phyloP scores from a whole-genome alignment of 2,888 invertebrate species.

The Beris morrisii region DNA sequence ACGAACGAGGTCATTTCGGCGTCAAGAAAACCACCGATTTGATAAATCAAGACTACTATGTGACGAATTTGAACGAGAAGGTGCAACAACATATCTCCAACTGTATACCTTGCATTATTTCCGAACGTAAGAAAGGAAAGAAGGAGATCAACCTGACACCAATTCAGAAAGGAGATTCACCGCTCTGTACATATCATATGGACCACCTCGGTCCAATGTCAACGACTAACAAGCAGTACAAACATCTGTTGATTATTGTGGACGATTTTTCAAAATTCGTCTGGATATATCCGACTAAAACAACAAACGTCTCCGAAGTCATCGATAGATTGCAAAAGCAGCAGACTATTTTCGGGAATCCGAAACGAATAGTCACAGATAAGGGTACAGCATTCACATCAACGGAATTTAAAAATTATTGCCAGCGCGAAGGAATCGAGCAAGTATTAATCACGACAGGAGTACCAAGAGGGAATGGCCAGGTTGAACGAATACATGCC shows the following conservation, averaged over 20 bases:
- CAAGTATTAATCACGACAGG: constrained; percentile 14
- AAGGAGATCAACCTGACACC: constrained; percentile 45
- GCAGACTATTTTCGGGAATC: constrained; percentile 2
- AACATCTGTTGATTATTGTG: constrained; percentile 38
- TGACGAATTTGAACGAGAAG: constrained; percentile 7
- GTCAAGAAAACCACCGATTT: constrained; percentile 13
- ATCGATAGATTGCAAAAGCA: constrained; percentile 3
- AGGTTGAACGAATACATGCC: constrained; percentile 32
- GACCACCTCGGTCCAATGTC: constrained; percentile 19
- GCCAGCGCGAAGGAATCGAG: constrained; percentile 2
- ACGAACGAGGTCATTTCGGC: constrained; percentile 15
- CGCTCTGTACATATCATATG: constrained; percentile 44
- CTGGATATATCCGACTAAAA: constrained; percentile 44
- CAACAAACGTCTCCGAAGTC: constrained; percentile 8
- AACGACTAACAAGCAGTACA: constrained; percentile 9
- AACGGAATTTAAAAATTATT: constrained; percentile 12
- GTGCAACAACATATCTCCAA: constrained; percentile 1
- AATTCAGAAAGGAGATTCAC: constrained; percentile 44
- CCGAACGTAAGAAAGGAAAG: constrained; percentile 42
- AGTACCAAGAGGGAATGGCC: constrained; percentile 4
- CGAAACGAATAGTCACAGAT: constrained; percentile 1
- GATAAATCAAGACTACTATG: constrained; percentile 13
- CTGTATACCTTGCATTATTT: constrained; percentile 11
- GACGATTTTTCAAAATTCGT: constrained; percentile 40
- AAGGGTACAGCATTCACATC: constrained; percentile 9